Conservation (phyloP, 2,888 invertebrate species). For the Acrobasis consociella region DNA sequence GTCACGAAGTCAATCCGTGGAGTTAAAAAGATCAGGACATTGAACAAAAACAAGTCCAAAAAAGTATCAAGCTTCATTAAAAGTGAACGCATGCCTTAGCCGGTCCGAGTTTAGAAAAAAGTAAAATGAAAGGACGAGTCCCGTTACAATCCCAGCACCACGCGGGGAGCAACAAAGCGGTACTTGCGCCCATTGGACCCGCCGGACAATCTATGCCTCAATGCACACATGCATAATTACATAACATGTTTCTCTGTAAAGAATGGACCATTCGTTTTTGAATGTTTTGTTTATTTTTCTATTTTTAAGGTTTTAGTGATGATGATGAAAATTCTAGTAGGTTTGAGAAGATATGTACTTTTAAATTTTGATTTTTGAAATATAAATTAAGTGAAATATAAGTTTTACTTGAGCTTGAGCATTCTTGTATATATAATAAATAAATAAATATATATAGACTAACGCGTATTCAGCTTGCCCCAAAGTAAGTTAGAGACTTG, state of each 20-base stretch:
- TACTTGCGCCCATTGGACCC: constrained; percentile 20
- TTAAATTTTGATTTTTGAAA: no score
- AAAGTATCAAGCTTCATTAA: constrained; percentile 60
- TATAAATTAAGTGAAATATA: no score
- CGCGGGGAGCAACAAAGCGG: constrained; percentile 39
- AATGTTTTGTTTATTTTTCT: no score
- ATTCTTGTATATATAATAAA: no score
- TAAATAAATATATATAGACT: no score
- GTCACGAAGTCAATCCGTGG: constrained; percentile 6
- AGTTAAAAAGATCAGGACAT: constrained; percentile 32
- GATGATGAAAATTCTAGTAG: no score
- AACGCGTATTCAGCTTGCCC: no score
- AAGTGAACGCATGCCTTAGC: constrained; percentile 72
- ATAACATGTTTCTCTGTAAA: constrained; percentile 19
- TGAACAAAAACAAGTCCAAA: constrained; percentile 25
- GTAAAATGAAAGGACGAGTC: constrained; percentile 66
- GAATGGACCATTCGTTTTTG: neutral
- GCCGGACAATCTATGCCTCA: constrained; percentile 5
- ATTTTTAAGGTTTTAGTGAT: no score
- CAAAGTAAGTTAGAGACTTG: no score
- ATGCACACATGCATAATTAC: constrained; percentile 16
- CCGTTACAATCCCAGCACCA: constrained; percentile 72
- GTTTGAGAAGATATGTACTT: no score
- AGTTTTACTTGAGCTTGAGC: no score
- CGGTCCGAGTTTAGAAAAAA: constrained; percentile 58